Conservation (phyloP, 2,888 invertebrate species). For the Ennomos fuscantarius region DNA sequence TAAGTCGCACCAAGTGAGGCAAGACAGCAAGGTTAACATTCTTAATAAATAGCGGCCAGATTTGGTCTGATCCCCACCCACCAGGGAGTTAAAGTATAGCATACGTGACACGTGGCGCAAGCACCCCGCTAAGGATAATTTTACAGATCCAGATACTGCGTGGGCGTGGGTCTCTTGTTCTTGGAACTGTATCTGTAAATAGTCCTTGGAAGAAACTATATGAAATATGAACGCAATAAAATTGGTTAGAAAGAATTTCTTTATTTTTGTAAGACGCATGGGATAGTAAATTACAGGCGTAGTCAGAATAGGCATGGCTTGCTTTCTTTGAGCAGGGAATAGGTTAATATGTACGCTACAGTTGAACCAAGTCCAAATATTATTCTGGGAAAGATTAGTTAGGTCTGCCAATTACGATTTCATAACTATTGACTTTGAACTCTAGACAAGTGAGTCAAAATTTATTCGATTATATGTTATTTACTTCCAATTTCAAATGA, state of each 20-base stretch:
- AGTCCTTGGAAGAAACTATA: constrained; percentile 4
- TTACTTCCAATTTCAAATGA: constrained; percentile 14
- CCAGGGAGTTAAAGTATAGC: constrained; percentile 11
- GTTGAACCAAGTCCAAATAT: too few relatives aligned
- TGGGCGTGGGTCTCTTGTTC: constrained; percentile 19
- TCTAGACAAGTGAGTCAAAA: not conserved
- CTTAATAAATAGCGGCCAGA: constrained; percentile 30
- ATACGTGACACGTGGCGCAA: constrained; percentile 8
- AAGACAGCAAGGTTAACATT: constrained; percentile 27
- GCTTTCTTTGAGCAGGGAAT: too few relatives aligned
- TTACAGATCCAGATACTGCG: constrained; percentile 34
- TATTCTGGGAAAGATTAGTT: too few relatives aligned
- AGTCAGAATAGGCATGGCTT: too few relatives aligned
- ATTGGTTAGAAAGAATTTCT: not conserved
- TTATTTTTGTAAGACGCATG: not conserved
- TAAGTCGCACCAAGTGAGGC: constrained; percentile 14
- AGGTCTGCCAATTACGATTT: too few relatives aligned
- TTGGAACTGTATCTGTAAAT: constrained; percentile 15
- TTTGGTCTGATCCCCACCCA: constrained; percentile 36
- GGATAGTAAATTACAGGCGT: too few relatives aligned
- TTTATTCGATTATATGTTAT: constrained; percentile 1
- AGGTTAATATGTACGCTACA: too few relatives aligned
- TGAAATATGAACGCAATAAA: not conserved
- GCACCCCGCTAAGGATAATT: constrained; percentile 60
- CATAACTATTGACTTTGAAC: too few relatives aligned